Base-by-base conservation (phyloP, 2,888 invertebrate species). In the Petrophora chlorosata region DNA sequence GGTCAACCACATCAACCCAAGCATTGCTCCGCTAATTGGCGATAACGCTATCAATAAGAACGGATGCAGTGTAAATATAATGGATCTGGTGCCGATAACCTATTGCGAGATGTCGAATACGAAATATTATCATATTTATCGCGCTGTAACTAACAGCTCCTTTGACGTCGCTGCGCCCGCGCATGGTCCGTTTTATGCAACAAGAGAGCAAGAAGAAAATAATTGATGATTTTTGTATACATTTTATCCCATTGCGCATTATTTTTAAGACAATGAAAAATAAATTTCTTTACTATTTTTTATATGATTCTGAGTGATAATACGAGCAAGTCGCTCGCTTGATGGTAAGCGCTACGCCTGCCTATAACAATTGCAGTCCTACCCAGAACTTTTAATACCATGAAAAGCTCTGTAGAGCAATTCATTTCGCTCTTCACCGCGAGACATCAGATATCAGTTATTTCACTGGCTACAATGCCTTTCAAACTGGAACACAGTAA, bases 1-100 rank as follows among this genome's bases (percentile, higher is more conserved):
- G 30, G 14, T 29, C 14, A 22, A 15, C n/a, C n/a, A 35, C 49
- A 45, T 43, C 36, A 14, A 36, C 40, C 43, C 53, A 61, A 54
- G 51, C 48, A 54, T 56, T 46, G 53, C 44, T 48, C 44, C 32
- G 55, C 55, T 53, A 60, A 58, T 58, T 56, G 43, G 23, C 22
- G 57, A 57, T 58, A 61, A 52, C 52, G 61, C 61, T 79, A 82
- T 80, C 77, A 67, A 43, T 53, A 65, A 43, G 69, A 77, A 65
- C 83, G 82, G 82, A 82, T 81, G 78, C 75, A 73, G 70, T 58
- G n/a, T n/a, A n/a, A n/a, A n/a, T n/a, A 61, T 44, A 72, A 64
- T 73, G 69, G 61, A 73, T 73, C 68, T 39, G 17, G 23, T 1
- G 9, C 4, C 67, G 80, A 82, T 83, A 82, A 84, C 82, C 82